phyloP scores from a whole-genome alignment of 2,113 vertebrate species.

The Pleuronectes platessa region DNA sequence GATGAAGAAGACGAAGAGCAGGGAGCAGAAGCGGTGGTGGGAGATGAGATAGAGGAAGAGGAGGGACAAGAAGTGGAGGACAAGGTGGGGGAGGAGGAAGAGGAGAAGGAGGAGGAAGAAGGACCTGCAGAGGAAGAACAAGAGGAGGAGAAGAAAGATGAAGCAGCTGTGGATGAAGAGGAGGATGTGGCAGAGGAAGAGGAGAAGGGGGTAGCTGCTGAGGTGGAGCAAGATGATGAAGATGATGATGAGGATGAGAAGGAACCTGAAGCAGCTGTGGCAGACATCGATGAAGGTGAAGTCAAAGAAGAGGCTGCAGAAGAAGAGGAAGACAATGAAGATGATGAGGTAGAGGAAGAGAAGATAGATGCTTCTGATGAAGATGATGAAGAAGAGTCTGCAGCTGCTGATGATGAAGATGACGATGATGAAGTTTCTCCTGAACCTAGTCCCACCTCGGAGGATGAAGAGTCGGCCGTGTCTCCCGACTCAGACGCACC shows the following conservation, averaged over 20 bases:
- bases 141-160: constrained; percentile 1
- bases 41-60: not conserved
- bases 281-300: not conserved
- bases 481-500: constrained; percentile 32
- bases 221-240: not conserved
- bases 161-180: not conserved
- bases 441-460: constrained; percentile 51
- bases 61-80: not conserved
- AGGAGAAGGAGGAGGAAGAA: constrained; percentile 5
- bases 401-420: constrained; percentile 9
- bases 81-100: not conserved
- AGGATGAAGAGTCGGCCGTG: constrained; percentile 51
- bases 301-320: not conserved
- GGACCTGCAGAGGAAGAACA: not conserved
- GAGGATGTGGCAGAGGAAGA: constrained; percentile 2
- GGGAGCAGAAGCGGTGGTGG: no score
- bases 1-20: not conserved
- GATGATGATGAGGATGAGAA: constrained; percentile 11
- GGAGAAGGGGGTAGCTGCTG: not conserved
- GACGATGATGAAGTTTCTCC: constrained; percentile 53
- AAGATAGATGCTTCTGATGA: constrained; percentile 16
- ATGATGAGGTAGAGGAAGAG: constrained; percentile 12
- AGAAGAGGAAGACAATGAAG: not conserved
- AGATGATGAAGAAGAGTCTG: constrained; percentile 12
- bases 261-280: not conserved